Percentiles rank a stretch among this genome's conserved stretches.
Evolutionary conservation across 2,888 invertebrate genomes (phyloP).

Genomic region (Sturmia bella): DNA sequence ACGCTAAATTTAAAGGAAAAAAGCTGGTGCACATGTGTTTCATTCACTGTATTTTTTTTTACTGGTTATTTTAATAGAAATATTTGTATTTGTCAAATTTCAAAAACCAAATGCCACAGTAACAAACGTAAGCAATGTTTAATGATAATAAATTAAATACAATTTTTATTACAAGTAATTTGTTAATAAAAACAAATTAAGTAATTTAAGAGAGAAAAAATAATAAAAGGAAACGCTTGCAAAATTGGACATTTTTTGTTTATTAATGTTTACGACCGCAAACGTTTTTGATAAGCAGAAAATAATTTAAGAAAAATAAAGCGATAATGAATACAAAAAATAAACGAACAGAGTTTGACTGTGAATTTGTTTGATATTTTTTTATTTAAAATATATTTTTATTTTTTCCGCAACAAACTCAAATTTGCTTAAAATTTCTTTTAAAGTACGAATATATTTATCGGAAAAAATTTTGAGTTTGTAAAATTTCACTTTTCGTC

Average conservation of each 20-base stretch:
- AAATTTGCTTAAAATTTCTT: conserved; percentile 5
- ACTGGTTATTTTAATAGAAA: background rate
- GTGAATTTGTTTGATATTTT: no score
- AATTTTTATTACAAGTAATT: background rate
- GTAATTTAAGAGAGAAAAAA: background rate
- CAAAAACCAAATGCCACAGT: no score
- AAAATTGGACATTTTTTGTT: background rate
- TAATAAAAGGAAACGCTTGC: background rate
- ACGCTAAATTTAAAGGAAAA: background rate
- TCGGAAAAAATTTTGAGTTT: conserved; percentile 39
- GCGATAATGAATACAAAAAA: no score
- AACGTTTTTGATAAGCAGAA: conserved; percentile 17
- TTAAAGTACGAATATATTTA: background rate
- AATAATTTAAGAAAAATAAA: background rate
- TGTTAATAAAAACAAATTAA: background rate
- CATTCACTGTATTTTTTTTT: conserved; percentile 1
- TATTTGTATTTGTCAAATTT: background rate
- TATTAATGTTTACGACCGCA: conserved; percentile 24
- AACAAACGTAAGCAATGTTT: no score
- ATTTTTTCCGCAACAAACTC: background rate
- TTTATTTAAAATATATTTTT: no score
- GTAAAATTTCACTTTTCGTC: conserved; percentile 49
- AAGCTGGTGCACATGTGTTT: conserved; percentile 29
- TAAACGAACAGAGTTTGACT: no score
- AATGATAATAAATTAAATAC: background rate